Conservation (phyloP, 1,140 invertebrate genomes). For the Drosophila saltans region DNA sequence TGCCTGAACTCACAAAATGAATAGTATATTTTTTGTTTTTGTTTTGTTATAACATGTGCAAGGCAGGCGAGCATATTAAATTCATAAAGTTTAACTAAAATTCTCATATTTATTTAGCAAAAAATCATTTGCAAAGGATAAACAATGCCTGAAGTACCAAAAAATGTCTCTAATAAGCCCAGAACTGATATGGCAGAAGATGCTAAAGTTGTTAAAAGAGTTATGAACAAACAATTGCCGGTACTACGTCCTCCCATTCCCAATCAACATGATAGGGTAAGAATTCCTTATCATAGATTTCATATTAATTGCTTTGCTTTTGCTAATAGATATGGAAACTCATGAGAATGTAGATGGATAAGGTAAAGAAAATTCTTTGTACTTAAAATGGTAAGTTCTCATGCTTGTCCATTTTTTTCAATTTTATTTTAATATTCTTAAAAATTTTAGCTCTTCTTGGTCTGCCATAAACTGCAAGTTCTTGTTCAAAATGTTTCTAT, state of each 20-base stretch:
- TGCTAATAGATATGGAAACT: constrained; percentile 47
- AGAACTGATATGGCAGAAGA: background rate
- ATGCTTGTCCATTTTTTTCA: background rate
- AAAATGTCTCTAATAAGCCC: constrained; percentile 12
- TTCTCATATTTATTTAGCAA: background rate
- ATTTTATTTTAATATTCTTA: background rate
- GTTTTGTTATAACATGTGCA: background rate
- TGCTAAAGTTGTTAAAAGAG: constrained; percentile 8
- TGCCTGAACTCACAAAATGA: constrained; percentile 29
- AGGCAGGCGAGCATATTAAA: constrained; percentile 57
- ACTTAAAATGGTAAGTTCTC: background rate
- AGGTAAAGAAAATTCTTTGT: background rate
- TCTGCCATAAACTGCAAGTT: background rate
- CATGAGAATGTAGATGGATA: constrained; percentile 41
- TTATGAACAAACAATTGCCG: background rate
- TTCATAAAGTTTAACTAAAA: constrained; percentile 29
- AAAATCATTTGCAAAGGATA: no score
- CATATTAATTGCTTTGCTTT: no score
- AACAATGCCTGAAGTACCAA: constrained; percentile 2
- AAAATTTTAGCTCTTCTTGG: background rate
- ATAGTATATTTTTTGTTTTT: background rate
- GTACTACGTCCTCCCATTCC: constrained; percentile 30
- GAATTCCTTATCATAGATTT: background rate
- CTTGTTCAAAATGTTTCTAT: background rate
- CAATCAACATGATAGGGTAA: constrained; percentile 33